phyloP scores from a whole-genome alignment of 92 coral and sea anemone species.

The Epizoanthus rinbou region DNA sequence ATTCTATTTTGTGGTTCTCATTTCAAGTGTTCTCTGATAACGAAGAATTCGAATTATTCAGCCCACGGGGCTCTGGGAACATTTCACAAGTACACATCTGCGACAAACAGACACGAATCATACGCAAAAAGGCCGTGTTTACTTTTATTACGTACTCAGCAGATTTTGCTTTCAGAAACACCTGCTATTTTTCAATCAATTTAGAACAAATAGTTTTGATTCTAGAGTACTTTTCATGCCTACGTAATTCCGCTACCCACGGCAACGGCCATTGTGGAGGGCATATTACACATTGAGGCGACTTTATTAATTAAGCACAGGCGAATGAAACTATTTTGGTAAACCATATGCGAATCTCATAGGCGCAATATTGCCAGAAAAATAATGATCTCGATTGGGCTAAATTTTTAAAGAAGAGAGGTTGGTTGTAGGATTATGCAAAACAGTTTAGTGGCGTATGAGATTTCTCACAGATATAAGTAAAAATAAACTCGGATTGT shows the following conservation, averaged over 20 bases:
- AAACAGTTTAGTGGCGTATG: slow-evolving; percentile 34
- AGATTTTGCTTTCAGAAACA: slow-evolving; percentile 21
- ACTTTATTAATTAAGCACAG: slow-evolving; percentile 36
- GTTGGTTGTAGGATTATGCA: slow-evolving; percentile 21
- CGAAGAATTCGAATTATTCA: neutral
- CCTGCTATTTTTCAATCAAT: slow-evolving; percentile 26
- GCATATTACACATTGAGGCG: slow-evolving; percentile 1
- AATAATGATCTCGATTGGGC: slow-evolving; percentile 63
- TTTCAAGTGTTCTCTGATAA: no score
- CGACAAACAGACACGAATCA: neutral
- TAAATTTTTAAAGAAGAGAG: slow-evolving; percentile 68
- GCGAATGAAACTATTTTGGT: slow-evolving; percentile 44
- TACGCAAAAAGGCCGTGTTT: neutral
- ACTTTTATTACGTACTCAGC: slow-evolving; percentile 2
- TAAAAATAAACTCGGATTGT: slow-evolving; percentile 11
- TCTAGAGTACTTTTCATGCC: neutral
- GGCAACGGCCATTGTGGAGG: slow-evolving; percentile 19
- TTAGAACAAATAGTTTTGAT: slow-evolving; percentile 37
- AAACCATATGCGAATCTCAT: slow-evolving; percentile 46
- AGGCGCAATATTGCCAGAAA: slow-evolving; percentile 60
- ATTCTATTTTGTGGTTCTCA: no score
- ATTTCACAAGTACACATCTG: slow-evolving; percentile 5
- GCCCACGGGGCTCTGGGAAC: slow-evolving; percentile 12
- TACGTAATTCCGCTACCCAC: slow-evolving; percentile 29
- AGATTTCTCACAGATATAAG: slow-evolving; percentile 42